These are phyloP conservation scores for Bembecia ichneumoniformis DNA, from an alignment of 2,888 invertebrate genomes.

Conservation along the genomic window DNA sequence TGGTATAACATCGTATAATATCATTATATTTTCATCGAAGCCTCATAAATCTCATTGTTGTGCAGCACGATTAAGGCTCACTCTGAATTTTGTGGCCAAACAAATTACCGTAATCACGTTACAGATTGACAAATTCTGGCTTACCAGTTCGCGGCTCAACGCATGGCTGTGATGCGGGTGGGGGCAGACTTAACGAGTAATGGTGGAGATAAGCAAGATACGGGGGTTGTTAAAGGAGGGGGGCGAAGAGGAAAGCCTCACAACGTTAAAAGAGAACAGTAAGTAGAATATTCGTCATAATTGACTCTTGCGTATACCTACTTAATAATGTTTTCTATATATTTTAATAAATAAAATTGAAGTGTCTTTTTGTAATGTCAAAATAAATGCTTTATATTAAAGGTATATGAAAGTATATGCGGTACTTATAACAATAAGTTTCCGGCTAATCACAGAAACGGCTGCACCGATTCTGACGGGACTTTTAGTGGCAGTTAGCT, in stretches of 20 bases:
- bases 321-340: too few relatives aligned
- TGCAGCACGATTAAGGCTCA: background rate
- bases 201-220: conserved; percentile 26
- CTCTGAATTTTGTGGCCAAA: conserved; percentile 7
- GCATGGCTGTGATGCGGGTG: conserved; percentile 24
- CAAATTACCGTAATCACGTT: conserved; percentile 20
- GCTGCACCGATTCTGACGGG: too few relatives aligned
- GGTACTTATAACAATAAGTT: too few relatives aligned
- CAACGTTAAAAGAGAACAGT: background rate
- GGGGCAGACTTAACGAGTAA: conserved; percentile 25
- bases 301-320: too few relatives aligned
- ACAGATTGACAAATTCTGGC: conserved; percentile 31
- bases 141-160: conserved; percentile 22
- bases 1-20: background rate
- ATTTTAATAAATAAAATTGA: too few relatives aligned
- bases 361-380: too few relatives aligned
- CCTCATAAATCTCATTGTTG: background rate
- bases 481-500: too few relatives aligned
- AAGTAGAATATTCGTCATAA: background rate
- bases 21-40: background rate
- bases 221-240: conserved; percentile 6
- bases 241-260: background rate
- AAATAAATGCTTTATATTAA: too few relatives aligned
- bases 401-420: too few relatives aligned
- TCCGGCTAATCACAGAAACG: too few relatives aligned